Conservation (phyloP, 2,797 vertebrate genomes). For the Syngnathus rostellatus region DNA sequence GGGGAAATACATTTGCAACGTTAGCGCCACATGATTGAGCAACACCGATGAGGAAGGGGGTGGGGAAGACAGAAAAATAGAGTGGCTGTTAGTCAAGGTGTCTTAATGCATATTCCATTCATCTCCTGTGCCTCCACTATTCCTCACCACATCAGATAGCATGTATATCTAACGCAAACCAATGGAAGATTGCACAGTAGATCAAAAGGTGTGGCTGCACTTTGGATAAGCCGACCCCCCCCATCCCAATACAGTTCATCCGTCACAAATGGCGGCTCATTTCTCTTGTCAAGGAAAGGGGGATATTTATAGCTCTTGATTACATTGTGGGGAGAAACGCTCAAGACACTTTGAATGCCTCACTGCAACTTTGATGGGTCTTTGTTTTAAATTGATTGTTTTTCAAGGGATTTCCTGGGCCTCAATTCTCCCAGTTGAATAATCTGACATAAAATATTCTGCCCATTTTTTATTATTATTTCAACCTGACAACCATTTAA, state of each 20-base stretch:
- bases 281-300: constrained; percentile 61
- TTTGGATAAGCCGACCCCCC: constrained; percentile 55
- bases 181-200: constrained; percentile 54
- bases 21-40: constrained; percentile 53
- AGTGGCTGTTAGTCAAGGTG: constrained; percentile 46
- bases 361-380: background rate
- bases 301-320: constrained; percentile 50
- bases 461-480: background rate
- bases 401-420: background rate
- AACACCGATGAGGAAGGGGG: constrained; percentile 28
- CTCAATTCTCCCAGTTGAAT: background rate
- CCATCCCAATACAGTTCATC: constrained; percentile 61
- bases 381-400: background rate
- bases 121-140: constrained; percentile 46
- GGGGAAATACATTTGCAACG: constrained; percentile 22
- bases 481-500: too few species aligned
- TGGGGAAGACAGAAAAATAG: constrained; percentile 41
- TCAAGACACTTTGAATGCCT: background rate
- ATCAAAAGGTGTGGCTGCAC: constrained; percentile 63
- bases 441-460: background rate
- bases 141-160: constrained; percentile 59
- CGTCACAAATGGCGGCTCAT: constrained; percentile 64
- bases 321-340: background rate
- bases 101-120: constrained; percentile 67
- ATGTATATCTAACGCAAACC: constrained; percentile 58